Evolutionary conservation across 2,888 invertebrate genomes (phyloP).

Genomic region (Xiphydria camelus): DNA sequence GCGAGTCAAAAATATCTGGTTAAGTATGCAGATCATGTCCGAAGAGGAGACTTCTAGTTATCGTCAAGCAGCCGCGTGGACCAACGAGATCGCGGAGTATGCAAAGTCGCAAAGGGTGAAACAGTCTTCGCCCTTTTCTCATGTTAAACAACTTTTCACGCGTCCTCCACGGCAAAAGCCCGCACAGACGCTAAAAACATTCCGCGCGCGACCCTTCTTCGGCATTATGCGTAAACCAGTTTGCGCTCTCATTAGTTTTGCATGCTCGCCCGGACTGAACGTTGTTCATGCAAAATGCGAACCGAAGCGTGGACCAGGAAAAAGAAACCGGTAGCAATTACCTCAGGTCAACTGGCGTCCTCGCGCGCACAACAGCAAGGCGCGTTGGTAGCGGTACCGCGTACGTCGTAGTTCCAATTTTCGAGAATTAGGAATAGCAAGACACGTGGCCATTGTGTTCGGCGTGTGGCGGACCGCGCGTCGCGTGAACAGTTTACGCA

Average conservation of each 20-base stretch:
- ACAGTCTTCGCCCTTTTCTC: slow-evolving; percentile 23
- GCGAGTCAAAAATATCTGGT: no score
- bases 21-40: no score
- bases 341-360: slow-evolving; percentile 1
- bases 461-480: neutral
- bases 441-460: slow-evolving; percentile 33
- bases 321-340: slow-evolving; percentile 12
- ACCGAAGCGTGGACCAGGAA: neutral
- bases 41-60: no score
- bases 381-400: neutral
- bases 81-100: no score
- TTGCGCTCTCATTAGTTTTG: slow-evolving; percentile 31
- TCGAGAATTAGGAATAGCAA: slow-evolving; percentile 21
- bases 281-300: slow-evolving; percentile 3
- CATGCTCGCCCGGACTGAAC: neutral
- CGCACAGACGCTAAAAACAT: neutral
- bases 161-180: slow-evolving; percentile 13
- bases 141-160: slow-evolving; percentile 33
- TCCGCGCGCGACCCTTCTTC: slow-evolving; percentile 12
- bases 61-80: no score
- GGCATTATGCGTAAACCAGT: slow-evolving; percentile 36
- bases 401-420: slow-evolving; percentile 20
- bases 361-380: no score
- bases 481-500: neutral
- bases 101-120: neutral